phyloP scores from a whole-genome alignment of 2,113 vertebrate species.

The Rhea pennata region DNA sequence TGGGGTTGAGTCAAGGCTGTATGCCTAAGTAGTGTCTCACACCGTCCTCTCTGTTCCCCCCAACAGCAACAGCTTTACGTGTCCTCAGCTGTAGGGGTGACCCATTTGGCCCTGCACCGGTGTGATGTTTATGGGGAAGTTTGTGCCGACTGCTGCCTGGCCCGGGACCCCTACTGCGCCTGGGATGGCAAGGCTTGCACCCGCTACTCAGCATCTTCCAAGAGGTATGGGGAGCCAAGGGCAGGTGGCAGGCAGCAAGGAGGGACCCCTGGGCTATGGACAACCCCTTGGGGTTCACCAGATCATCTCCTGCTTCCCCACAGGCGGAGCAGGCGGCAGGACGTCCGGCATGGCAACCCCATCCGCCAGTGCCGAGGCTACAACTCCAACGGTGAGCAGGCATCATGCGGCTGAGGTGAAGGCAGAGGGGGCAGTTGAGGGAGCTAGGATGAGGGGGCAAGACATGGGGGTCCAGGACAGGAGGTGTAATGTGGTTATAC shows the following conservation, averaged over 20 bases:
- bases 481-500: too few relatives aligned
- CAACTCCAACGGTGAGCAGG: slow-evolving; percentile 88
- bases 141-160: slow-evolving; percentile 97
- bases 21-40: background rate
- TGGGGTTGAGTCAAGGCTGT: background rate
- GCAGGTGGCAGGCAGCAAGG: background rate
- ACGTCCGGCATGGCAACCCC: slow-evolving; percentile 92
- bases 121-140: slow-evolving; percentile 94
- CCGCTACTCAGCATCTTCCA: slow-evolving; percentile 94
- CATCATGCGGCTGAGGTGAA: accelerated
- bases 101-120: slow-evolving; percentile 94
- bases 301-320: background rate
- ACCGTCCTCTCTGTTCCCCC: background rate
- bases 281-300: background rate
- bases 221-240: slow-evolving; percentile 79
- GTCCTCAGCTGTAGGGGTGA: slow-evolving; percentile 90
- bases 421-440: too few relatives aligned
- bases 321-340: slow-evolving; percentile 96
- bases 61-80: slow-evolving; percentile 97
- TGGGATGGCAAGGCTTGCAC: slow-evolving; percentile 98
- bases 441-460: too few relatives aligned
- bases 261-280: background rate
- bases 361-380: slow-evolving; percentile 94
- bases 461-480: background rate
- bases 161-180: slow-evolving; percentile 95